Percentiles rank a stretch among this genome's conserved stretches.
phyloP scores from a whole-genome alignment of 2,797 vertebrate species.

The Acipenser transmontanus region DNA sequence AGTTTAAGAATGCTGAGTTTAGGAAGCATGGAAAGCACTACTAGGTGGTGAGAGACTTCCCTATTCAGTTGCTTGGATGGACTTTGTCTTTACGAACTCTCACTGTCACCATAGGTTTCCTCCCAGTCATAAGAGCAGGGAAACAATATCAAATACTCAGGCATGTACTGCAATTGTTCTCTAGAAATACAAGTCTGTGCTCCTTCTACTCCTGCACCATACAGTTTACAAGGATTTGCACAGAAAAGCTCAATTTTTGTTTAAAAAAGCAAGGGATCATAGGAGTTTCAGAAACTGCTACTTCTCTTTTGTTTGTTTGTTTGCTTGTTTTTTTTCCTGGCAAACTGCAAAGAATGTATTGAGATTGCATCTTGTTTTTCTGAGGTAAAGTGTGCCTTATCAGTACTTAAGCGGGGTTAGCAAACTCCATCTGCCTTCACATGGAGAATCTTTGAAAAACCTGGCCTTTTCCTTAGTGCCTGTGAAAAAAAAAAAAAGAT shows the following conservation, averaged over 20 bases:
- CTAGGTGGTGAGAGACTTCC: background rate
- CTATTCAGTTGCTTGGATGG: background rate
- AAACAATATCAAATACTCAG: too few relatives aligned
- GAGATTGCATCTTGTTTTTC: background rate
- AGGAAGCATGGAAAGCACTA: too few relatives aligned
- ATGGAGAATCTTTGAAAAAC: conserved; percentile 97
- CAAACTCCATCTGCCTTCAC: conserved; percentile 85
- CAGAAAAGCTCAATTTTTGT: too few relatives aligned
- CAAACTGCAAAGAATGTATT: background rate
- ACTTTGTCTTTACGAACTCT: background rate
- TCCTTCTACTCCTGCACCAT: too few relatives aligned
- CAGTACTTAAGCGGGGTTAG: conserved; percentile 52
- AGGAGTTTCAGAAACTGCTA: background rate
- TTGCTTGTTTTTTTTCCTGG: background rate
- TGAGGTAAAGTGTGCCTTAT: background rate
- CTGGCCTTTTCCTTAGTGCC: conserved; percentile 92
- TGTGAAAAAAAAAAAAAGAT: conserved; percentile 37
- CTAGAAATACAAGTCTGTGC: too few relatives aligned
- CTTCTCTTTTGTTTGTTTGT: background rate
- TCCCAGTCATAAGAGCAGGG: background rate
- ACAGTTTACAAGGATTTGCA: too few relatives aligned
- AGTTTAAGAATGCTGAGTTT: too few relatives aligned
- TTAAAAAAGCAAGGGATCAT: too few relatives aligned
- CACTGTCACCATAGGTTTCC: background rate
- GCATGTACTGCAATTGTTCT: too few relatives aligned